A percentile compares a stretch with the other conserved stretches of the same genome.
Conservation (phyloP, 2,888 invertebrate genomes). For the Drosophila anomalipes region DNA sequence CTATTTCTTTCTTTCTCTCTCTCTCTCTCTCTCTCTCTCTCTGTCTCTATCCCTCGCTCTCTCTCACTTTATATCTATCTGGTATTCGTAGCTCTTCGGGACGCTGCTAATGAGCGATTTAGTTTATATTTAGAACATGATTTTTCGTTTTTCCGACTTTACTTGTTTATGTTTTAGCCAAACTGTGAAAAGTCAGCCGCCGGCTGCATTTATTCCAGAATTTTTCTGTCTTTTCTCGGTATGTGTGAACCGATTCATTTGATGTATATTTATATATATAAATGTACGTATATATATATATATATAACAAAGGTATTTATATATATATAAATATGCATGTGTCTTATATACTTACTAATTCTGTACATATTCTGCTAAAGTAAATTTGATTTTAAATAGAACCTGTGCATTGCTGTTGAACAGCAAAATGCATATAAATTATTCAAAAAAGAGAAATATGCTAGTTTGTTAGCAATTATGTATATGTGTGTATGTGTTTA, state of each 20-base stretch:
- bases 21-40: conserved; percentile 1
- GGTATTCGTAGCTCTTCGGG: not conserved
- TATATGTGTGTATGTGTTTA: not conserved
- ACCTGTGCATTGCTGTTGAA: conserved; percentile 14
- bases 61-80: conserved; percentile 14
- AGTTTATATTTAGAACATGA: conserved; percentile 78
- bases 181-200: conserved; percentile 65
- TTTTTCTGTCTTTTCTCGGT: conserved; percentile 28
- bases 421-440: conserved; percentile 19
- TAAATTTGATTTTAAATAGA: conserved; percentile 27
- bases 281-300: conserved; percentile 6
- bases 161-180: conserved; percentile 71
- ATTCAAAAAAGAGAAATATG: conserved; percentile 6
- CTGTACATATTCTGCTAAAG: conserved; percentile 1
- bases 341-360: not conserved
- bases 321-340: conserved; percentile 1
- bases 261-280: conserved; percentile 10
- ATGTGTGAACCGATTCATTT: conserved; percentile 31
- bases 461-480: conserved; percentile 16
- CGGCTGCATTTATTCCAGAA: conserved; percentile 78
- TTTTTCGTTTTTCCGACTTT: conserved; percentile 69
- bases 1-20: not conserved
- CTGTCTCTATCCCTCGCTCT: not conserved
- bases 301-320: conserved; percentile 1
- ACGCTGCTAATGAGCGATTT: conserved; percentile 38